phyloP scores from a whole-genome alignment of 1,140 invertebrate species.

The fruit fly (Drosophila melanogaster) region DNA sequence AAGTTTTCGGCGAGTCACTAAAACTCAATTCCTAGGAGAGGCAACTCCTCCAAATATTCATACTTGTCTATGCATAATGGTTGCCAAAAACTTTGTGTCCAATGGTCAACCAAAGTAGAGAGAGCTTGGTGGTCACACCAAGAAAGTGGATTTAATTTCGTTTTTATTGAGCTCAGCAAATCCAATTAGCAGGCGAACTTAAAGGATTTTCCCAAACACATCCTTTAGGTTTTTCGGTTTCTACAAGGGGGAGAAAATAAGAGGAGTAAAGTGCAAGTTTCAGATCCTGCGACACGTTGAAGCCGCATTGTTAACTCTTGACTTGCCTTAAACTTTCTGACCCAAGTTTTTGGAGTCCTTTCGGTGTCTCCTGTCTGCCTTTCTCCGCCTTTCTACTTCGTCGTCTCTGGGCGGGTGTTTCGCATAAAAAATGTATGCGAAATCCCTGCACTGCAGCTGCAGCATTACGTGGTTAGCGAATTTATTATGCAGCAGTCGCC shows the following conservation, averaged over 20 bases:
- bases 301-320: constrained; percentile 81
- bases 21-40: constrained; percentile 26
- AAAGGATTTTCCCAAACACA: constrained; percentile 21
- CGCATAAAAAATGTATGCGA: constrained; percentile 81
- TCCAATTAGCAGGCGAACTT: constrained; percentile 77
- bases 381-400: constrained; percentile 15
- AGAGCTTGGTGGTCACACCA: constrained; percentile 53
- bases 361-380: constrained; percentile 4
- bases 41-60: constrained; percentile 19
- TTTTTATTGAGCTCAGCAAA: constrained; percentile 78
- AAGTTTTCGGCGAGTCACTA: constrained; percentile 60
- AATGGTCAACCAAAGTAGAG: constrained; percentile 53
- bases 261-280: constrained; percentile 17
- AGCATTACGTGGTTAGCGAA: constrained; percentile 83
- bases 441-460: constrained; percentile 82
- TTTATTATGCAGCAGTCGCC: constrained; percentile 77
- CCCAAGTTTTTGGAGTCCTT: constrained; percentile 59
- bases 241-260: not conserved
- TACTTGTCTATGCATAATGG: constrained; percentile 63
- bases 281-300: constrained; percentile 51
- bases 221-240: constrained; percentile 8
- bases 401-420: constrained; percentile 58
- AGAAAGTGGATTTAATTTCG: constrained; percentile 71
- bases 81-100: constrained; percentile 66
- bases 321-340: constrained; percentile 79